Conservation (phyloP, 2,888 invertebrate species). For the Cheilosia scutellata region DNA sequence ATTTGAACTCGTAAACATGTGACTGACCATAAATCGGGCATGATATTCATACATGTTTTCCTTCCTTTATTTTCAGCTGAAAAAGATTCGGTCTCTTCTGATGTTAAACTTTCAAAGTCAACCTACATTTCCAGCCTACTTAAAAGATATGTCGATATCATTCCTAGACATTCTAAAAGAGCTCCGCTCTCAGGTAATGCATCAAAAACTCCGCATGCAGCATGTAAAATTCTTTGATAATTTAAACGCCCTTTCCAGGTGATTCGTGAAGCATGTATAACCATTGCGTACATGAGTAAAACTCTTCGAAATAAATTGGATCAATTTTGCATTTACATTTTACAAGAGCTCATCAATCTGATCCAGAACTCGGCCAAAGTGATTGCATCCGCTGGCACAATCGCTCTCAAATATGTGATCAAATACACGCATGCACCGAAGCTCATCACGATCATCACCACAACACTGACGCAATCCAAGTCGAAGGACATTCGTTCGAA, state of each 20-base stretch:
- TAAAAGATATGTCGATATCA: conserved; percentile 92
- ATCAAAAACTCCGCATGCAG: neutral
- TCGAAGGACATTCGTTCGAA: conserved; percentile 94
- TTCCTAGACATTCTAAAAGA: conserved; percentile 94
- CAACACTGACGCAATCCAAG: conserved; percentile 91
- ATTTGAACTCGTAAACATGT: too few species aligned
- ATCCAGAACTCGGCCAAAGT: conserved; percentile 98
- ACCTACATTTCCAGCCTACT: conserved; percentile 88
- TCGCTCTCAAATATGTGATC: conserved; percentile 95
- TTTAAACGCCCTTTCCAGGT: conserved; percentile 77
- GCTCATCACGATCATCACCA: conserved; percentile 91
- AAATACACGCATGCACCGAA: conserved; percentile 92
- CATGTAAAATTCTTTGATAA: neutral
- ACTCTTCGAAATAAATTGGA: conserved; percentile 93
- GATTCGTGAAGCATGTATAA: conserved; percentile 97
- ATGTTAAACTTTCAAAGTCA: conserved; percentile 90
- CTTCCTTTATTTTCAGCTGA: conserved; percentile 87
- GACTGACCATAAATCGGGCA: too few species aligned
- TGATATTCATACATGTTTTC: neutral
- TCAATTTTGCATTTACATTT: conserved; percentile 92
- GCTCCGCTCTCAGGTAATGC: conserved; percentile 91
- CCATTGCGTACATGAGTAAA: conserved; percentile 96
- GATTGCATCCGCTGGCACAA: conserved; percentile 94
- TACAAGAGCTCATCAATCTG: conserved; percentile 93
- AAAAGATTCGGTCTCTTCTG: conserved; percentile 92